Evolutionary conservation across 2,113 vertebrate species (phyloP).

Genomic region (Garra rufa): DNA sequence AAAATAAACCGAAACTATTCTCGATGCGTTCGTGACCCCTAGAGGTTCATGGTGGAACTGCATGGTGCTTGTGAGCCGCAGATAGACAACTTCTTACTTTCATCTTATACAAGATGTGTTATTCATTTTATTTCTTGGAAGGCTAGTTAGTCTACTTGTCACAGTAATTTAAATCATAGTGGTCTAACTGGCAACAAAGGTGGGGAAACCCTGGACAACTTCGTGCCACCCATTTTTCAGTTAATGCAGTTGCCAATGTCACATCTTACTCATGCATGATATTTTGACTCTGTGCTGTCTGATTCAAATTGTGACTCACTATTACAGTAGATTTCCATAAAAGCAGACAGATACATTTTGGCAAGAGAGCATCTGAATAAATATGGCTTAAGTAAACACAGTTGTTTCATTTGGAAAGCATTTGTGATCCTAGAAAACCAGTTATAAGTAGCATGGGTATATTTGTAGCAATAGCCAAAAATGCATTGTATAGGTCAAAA

Average conservation of each 20-base stretch:
- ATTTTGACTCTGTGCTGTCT: background rate
- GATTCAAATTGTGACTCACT: background rate
- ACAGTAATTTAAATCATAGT: background rate
- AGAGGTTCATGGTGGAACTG: background rate
- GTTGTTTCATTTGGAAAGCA: too few species aligned
- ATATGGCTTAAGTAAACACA: background rate
- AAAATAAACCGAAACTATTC: background rate
- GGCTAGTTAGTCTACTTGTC: background rate
- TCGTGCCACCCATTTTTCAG: background rate
- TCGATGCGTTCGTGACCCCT: background rate
- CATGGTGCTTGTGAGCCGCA: background rate
- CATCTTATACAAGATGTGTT: background rate
- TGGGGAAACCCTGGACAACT: background rate
- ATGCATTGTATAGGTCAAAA: too few species aligned
- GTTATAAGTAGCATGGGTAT: too few species aligned
- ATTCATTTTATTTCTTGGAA: background rate
- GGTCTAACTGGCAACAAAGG: background rate
- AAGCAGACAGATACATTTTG: background rate
- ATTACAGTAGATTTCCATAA: background rate
- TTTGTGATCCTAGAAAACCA: too few species aligned
- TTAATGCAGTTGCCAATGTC: background rate
- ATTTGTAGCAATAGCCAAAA: too few species aligned
- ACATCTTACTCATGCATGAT: background rate
- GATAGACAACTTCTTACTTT: background rate
- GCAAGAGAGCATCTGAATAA: background rate